phyloP scores from a whole-genome alignment of 2,113 vertebrate species.

The Dipodomys merriami region DNA sequence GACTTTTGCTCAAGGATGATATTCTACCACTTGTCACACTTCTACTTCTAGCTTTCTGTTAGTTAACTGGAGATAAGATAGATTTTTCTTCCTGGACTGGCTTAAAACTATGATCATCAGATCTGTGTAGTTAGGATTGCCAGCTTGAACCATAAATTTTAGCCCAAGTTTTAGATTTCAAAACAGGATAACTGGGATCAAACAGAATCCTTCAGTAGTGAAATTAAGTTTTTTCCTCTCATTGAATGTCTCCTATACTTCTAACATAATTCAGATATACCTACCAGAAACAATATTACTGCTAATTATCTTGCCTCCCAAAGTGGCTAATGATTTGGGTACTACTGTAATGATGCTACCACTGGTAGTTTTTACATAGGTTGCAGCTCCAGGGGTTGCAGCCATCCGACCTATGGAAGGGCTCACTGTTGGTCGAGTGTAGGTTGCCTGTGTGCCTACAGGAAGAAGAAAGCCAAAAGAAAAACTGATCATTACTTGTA shows the following conservation, averaged over 20 bases:
- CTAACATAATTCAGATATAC: slow-evolving; percentile 69
- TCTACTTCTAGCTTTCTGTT: too few species aligned
- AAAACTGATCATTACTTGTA: slow-evolving; percentile 60
- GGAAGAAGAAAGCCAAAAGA: slow-evolving; percentile 61
- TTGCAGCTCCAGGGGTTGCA: slow-evolving; percentile 92
- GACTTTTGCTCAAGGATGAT: too few species aligned
- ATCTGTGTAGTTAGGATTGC: too few species aligned
- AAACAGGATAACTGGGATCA: slow-evolving; percentile 37
- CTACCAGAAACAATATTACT: slow-evolving; percentile 97
- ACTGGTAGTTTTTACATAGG: slow-evolving; percentile 98
- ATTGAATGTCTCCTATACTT: background rate
- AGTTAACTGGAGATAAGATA: too few species aligned
- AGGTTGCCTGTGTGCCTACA: slow-evolving; percentile 92
- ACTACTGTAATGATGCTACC: slow-evolving; percentile 99
- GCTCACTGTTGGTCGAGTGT: slow-evolving; percentile 92
- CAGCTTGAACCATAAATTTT: too few species aligned
- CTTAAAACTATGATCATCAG: too few species aligned
- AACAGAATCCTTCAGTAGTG: slow-evolving; percentile 51
- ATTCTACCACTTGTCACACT: too few species aligned
- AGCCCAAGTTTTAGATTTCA: background rate
- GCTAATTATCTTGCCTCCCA: slow-evolving; percentile 98
- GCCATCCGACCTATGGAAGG: slow-evolving; percentile 93
- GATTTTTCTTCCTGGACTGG: too few species aligned
- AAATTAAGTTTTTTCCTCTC: slow-evolving; percentile 49
- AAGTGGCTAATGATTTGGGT: slow-evolving; percentile 96